Conservation (phyloP, 1,140 invertebrate species). For the Mamestra configurata region DNA sequence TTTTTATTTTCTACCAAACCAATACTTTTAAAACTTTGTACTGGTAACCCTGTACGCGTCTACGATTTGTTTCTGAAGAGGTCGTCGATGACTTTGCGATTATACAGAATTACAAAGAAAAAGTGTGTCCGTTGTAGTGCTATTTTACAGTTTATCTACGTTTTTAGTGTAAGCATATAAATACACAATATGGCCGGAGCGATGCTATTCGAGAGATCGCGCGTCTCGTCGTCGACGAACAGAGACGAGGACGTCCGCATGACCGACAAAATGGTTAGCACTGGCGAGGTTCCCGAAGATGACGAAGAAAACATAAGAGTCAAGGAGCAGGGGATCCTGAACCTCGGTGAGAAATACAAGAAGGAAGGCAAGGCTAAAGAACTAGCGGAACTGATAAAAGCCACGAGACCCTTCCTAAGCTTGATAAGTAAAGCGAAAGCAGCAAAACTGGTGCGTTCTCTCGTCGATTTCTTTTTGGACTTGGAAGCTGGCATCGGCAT, state of each 20-base stretch:
- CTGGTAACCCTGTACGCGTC: constrained; percentile 82
- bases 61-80: constrained; percentile 85
- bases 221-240: constrained; percentile 91
- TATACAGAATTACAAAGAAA: constrained; percentile 87
- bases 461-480: constrained; percentile 99
- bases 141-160: constrained; percentile 73
- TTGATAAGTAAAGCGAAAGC: constrained; percentile 99
- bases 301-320: constrained; percentile 95
- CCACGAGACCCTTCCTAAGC: constrained; percentile 97
- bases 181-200: constrained; percentile 93
- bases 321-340: constrained; percentile 96
- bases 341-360: constrained; percentile 96
- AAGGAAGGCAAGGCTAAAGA: constrained; percentile 98
- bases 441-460: constrained; percentile 97
- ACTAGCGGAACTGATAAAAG: constrained; percentile 97
- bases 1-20: constrained; percentile 43
- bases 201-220: constrained; percentile 94
- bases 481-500: constrained; percentile 97
- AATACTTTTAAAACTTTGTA: constrained; percentile 42
- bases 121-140: constrained; percentile 80
- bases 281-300: constrained; percentile 91
- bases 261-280: constrained; percentile 92
- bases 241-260: constrained; percentile 91
- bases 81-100: constrained; percentile 87
- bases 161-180: constrained; percentile 81